phyloP scores from a whole-genome alignment of 2,888 invertebrate genomes.

The Acanthococcus lagerstroemiae region DNA sequence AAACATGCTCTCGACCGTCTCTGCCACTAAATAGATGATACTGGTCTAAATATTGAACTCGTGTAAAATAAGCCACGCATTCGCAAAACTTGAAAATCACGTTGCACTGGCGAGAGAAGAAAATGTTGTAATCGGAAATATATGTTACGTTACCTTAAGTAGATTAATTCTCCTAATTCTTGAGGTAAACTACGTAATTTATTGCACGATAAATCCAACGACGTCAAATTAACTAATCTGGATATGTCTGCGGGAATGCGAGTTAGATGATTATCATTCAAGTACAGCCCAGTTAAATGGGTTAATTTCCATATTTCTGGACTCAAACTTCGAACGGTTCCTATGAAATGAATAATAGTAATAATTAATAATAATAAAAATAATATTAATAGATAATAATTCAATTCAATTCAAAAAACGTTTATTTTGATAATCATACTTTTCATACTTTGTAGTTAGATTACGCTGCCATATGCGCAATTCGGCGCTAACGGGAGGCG shows the following conservation, averaged over 20 bases:
- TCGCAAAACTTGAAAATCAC: background rate
- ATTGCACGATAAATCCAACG: slow-evolving; percentile 88
- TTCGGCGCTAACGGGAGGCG: too few relatives aligned
- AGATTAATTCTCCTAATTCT: slow-evolving; percentile 92
- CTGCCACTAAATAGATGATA: too few relatives aligned
- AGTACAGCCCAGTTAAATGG: slow-evolving; percentile 86
- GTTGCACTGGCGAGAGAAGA: too few relatives aligned
- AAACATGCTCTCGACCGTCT: too few relatives aligned
- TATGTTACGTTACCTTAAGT: slow-evolving; percentile 57
- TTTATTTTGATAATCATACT: too few relatives aligned
- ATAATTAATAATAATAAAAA: background rate
- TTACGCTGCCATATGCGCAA: too few relatives aligned
- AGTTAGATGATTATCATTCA: slow-evolving; percentile 89
- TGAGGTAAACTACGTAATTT: slow-evolving; percentile 88
- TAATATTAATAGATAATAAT: background rate
- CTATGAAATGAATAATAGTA: slow-evolving; percentile 45
- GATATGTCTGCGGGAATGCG: slow-evolving; percentile 86
- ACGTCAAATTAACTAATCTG: slow-evolving; percentile 69
- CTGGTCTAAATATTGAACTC: too few relatives aligned
- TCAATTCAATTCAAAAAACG: too few relatives aligned
- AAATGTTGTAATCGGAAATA: too few relatives aligned
- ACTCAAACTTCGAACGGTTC: slow-evolving; percentile 88
- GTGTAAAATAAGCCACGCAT: too few relatives aligned
- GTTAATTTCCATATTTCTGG: slow-evolving; percentile 82
- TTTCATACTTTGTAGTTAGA: too few relatives aligned